These are phyloP conservation scores for Tridacna gigas DNA, from an alignment of 2,888 invertebrate genomes.

Conservation along the genomic window DNA sequence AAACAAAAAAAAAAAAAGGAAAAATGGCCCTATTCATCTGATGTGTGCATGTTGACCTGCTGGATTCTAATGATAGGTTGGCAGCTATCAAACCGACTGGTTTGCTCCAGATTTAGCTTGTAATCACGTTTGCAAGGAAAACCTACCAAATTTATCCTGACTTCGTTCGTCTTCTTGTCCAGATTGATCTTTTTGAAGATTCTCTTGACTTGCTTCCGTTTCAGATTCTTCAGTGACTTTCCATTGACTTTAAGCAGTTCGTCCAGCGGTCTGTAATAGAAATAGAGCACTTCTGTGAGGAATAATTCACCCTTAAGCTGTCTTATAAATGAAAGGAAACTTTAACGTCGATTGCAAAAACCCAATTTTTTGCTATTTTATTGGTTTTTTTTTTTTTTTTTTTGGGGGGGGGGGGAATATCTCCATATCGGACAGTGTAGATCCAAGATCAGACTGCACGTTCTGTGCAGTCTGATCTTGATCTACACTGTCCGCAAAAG, in stretches of 20 bases:
- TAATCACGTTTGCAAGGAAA: not conserved
- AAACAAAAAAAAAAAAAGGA: too few relatives aligned
- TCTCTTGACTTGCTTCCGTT: not conserved
- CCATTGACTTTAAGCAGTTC: constrained; percentile 10
- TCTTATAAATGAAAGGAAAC: not conserved
- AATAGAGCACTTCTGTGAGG: not conserved
- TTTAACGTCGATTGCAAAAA: not conserved
- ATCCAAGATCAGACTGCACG: too few relatives aligned
- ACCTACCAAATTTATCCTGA: constrained; percentile 10
- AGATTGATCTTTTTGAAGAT: constrained; percentile 13
- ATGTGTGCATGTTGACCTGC: too few relatives aligned
- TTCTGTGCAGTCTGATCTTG: too few relatives aligned
- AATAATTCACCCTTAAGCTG: not conserved
- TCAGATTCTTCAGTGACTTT: not conserved
- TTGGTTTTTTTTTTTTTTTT: too few relatives aligned
- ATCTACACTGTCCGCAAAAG: too few relatives aligned
- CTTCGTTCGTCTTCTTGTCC: not conserved
- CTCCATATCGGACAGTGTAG: too few relatives aligned
- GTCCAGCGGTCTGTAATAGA: constrained; percentile 13
- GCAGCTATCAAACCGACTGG: too few relatives aligned
- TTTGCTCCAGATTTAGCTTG: too few relatives aligned
- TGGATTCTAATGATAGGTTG: too few relatives aligned
- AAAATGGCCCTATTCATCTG: too few relatives aligned
- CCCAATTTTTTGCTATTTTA: not conserved
- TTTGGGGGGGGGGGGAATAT: too few relatives aligned